A percentile compares a stretch with the other conserved stretches of the same genome.
phyloP scores from a whole-genome alignment of 2,113 vertebrate species.

The Clarias batrachus region DNA sequence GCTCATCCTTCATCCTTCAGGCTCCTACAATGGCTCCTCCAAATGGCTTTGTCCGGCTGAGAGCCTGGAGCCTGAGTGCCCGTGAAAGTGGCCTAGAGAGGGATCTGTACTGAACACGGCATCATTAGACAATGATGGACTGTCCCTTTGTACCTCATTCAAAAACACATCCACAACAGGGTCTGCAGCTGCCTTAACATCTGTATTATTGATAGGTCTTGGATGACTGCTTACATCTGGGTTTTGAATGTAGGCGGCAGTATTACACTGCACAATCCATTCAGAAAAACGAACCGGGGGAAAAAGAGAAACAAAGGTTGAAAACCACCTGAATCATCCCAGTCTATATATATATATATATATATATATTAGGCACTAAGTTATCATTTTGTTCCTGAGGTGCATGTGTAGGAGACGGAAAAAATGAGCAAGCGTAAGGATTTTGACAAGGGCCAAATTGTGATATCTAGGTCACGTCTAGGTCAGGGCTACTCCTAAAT shows the following conservation, averaged over 20 bases:
- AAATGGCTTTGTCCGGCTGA: conserved; percentile 24
- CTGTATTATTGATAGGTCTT: neutral
- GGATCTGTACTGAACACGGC: conserved; percentile 17
- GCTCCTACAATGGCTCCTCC: conserved; percentile 29
- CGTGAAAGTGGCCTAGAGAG: conserved; percentile 10
- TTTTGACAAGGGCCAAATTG: no score
- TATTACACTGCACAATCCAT: neutral
- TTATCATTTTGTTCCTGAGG: no score
- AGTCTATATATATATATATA: no score
- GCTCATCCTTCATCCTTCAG: conserved; percentile 28
- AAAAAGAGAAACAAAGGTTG: no score
- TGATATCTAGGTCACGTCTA: no score
- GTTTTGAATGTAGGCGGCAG: neutral
- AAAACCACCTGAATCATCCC: no score
- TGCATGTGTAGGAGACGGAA: no score
- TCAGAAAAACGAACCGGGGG: no score
- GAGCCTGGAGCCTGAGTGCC: neutral
- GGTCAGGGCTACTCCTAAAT: no score
- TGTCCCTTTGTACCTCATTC: conserved; percentile 5
- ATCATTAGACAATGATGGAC: conserved; percentile 16
- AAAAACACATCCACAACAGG: conserved; percentile 29
- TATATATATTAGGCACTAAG: no score
- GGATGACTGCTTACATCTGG: neutral
- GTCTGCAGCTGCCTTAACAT: neutral
- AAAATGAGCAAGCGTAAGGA: no score